phyloP scores from a whole-genome alignment of 2,797 vertebrate species.

The Onychomys arenicola region DNA sequence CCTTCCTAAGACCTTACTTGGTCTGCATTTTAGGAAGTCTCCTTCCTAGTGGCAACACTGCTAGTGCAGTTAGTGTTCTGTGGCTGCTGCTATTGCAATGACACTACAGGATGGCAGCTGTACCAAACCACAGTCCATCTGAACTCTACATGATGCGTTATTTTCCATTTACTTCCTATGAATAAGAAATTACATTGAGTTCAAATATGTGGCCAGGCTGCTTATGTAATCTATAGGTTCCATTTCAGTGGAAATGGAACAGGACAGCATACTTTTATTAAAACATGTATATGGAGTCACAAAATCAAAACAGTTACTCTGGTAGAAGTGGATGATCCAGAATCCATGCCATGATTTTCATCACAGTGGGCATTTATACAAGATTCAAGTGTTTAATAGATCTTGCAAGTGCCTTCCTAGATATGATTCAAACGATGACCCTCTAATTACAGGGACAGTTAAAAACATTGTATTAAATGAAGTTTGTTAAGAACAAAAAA shows the following conservation, averaged over 20 bases:
- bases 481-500: background rate
- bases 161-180: conserved; percentile 1
- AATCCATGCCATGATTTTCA: background rate
- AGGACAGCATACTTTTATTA: background rate
- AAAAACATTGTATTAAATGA: background rate
- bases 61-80: background rate
- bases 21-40: background rate
- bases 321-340: background rate
- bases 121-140: background rate
- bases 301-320: background rate
- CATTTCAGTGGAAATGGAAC: background rate
- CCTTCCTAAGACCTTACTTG: background rate
- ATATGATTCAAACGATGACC: background rate
- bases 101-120: background rate
- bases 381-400: background rate
- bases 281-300: background rate
- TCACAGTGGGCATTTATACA: background rate
- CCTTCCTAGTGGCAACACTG: background rate
- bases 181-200: background rate
- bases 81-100: background rate
- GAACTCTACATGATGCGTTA: background rate
- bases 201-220: conserved; percentile 8
- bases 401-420: background rate
- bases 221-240: background rate
- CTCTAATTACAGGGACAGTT: background rate